Evolutionary conservation across 23 tunicate species (phyloP).

Genomic region (Trididemnum miniatum): DNA sequence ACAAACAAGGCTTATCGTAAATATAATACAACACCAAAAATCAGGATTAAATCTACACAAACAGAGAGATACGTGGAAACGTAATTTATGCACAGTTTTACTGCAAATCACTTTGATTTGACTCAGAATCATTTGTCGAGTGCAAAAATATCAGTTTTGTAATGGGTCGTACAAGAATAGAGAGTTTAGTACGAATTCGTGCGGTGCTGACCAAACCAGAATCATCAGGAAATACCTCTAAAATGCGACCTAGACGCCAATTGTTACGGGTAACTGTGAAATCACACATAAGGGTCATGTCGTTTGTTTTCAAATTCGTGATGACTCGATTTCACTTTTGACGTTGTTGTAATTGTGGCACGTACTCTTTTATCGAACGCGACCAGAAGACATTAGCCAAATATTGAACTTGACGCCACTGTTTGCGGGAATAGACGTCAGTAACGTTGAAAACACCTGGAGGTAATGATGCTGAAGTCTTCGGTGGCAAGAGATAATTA

Average conservation of each 20-base stretch:
- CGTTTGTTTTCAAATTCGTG: background rate
- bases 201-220: background rate
- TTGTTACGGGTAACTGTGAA: background rate
- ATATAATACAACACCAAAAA: no score
- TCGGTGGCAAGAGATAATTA: background rate
- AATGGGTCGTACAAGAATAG: background rate
- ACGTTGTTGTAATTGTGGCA: background rate
- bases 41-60: no score
- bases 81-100: no score
- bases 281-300: background rate
- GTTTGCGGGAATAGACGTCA: background rate
- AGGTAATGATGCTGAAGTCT: background rate
- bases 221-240: background rate
- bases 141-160: background rate
- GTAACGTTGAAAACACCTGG: background rate
- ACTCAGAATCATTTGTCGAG: no score
- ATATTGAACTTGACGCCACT: background rate
- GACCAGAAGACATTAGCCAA: background rate
- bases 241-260: background rate
- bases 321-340: background rate
- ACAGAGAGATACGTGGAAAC: no score
- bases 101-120: no score
- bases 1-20: no score
- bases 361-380: background rate
- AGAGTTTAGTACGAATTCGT: background rate